phyloP scores from a whole-genome alignment of 2,888 invertebrate species.

The Sturmia bella region DNA sequence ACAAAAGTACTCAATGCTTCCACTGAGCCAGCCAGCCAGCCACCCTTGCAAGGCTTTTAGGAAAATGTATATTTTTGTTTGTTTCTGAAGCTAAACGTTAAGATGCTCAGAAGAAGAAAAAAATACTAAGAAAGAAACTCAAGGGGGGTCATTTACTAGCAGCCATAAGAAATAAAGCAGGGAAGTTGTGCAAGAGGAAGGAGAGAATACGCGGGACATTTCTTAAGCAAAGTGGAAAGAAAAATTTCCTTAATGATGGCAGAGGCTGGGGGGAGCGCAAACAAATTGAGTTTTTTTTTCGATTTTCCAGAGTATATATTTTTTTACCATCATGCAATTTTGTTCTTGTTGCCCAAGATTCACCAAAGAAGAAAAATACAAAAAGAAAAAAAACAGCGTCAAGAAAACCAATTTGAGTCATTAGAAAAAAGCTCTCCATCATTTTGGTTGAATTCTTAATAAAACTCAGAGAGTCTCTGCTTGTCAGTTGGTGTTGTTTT shows the following conservation, averaged over 20 bases:
- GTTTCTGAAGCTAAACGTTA: slow-evolving; percentile 23
- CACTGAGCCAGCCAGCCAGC: slow-evolving; percentile 7
- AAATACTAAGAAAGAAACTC: slow-evolving; percentile 20
- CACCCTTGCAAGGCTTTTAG: slow-evolving; percentile 43
- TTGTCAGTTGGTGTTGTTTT: slow-evolving; percentile 35
- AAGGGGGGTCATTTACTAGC: slow-evolving; percentile 55
- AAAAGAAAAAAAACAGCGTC: slow-evolving; percentile 43
- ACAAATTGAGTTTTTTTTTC: slow-evolving; percentile 39
- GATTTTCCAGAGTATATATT: slow-evolving; percentile 45
- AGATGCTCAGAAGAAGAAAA: slow-evolving; percentile 16
- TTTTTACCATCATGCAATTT: too few relatives aligned
- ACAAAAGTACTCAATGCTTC: slow-evolving; percentile 29
- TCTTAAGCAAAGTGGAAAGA: slow-evolving; percentile 16
- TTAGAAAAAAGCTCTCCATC: slow-evolving; percentile 59
- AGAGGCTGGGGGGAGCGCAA: not conserved
- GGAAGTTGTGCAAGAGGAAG: slow-evolving; percentile 8
- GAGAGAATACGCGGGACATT: slow-evolving; percentile 23
- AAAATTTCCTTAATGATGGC: slow-evolving; percentile 7
- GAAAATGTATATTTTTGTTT: slow-evolving; percentile 56
- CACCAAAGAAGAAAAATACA: not conserved
- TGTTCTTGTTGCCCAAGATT: slow-evolving; percentile 17
- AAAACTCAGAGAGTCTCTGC: slow-evolving; percentile 1
- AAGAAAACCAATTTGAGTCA: slow-evolving; percentile 58
- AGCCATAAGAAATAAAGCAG: not conserved
- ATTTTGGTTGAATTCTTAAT: slow-evolving; percentile 32